Conservation (phyloP, 2,888 invertebrate genomes). For the Meteorus cinctellus region DNA sequence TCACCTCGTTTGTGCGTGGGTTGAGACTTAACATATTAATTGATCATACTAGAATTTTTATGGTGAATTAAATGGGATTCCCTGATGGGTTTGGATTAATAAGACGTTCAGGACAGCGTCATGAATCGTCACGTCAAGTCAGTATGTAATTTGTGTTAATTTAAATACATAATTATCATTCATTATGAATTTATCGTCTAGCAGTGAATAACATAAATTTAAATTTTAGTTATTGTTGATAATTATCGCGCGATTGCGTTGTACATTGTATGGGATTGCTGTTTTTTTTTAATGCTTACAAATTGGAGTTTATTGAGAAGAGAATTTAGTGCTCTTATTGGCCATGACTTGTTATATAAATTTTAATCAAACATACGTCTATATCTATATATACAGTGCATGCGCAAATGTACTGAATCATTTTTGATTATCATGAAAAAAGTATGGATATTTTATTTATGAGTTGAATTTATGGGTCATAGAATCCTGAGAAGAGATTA, state of each 20-base stretch:
- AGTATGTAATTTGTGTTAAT: slow-evolving; percentile 49
- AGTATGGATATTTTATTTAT: not conserved
- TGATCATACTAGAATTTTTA: not conserved
- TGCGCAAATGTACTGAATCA: not conserved
- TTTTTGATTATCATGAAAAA: not conserved
- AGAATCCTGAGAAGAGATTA: not conserved
- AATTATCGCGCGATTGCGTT: too few relatives aligned
- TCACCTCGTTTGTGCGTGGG: not conserved
- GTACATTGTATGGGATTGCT: too few relatives aligned
- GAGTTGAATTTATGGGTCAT: not conserved
- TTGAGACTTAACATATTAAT: not conserved
- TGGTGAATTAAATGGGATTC: slow-evolving; percentile 54
- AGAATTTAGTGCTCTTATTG: slow-evolving; percentile 21
- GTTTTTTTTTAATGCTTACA: slow-evolving; percentile 14
- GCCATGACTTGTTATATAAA: slow-evolving; percentile 48
- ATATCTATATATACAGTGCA: not conserved
- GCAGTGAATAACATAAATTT: too few relatives aligned
- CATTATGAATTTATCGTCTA: too few relatives aligned
- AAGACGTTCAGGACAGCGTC: slow-evolving; percentile 44
- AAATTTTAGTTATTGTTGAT: too few relatives aligned
- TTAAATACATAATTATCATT: not conserved
- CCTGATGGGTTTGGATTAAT: slow-evolving; percentile 47
- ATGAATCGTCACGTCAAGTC: slow-evolving; percentile 55
- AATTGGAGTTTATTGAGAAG: slow-evolving; percentile 26
- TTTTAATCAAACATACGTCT: slow-evolving; percentile 40